Percentiles rank a stretch among this genome's conserved stretches.
Conservation (phyloP, 2,888 invertebrate species). For the Andricus quercusramuli region DNA sequence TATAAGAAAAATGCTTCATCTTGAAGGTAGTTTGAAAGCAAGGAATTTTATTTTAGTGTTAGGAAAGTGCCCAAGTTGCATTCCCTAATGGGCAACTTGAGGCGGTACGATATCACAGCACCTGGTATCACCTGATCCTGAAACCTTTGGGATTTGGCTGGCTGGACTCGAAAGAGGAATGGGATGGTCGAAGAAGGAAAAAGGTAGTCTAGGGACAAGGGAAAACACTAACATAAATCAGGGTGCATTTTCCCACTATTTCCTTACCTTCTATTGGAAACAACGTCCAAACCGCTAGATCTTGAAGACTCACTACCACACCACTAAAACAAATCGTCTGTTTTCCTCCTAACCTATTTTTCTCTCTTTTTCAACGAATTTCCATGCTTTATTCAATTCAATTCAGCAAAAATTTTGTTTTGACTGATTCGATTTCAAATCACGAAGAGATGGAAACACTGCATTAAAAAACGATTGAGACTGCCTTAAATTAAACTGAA, state of each 20-base stretch:
- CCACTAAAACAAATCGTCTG: constrained; percentile 50
- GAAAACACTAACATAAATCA: constrained; percentile 40
- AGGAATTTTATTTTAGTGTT: neutral
- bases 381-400: constrained; percentile 5
- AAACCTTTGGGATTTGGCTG: constrained; percentile 54
- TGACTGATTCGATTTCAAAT: neutral
- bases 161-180: constrained; percentile 58
- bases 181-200: constrained; percentile 46
- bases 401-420: constrained; percentile 13
- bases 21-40: neutral
- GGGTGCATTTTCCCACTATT: constrained; percentile 32
- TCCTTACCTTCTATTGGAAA: constrained; percentile 27
- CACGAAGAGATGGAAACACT: neutral
- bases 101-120: constrained; percentile 45
- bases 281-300: constrained; percentile 21
- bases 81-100: constrained; percentile 15
- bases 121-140: constrained; percentile 49
- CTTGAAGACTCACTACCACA: constrained; percentile 44
- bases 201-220: constrained; percentile 54
- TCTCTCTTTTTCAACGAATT: constrained; percentile 35
- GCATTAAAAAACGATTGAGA: neutral
- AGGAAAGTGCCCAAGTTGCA: constrained; percentile 11
- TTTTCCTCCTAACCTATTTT: constrained; percentile 37
- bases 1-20: neutral
- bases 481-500: no score